These are phyloP conservation scores for Anser cygnoides DNA, from an alignment of 2,113 vertebrate species.

Conservation along the genomic window DNA sequence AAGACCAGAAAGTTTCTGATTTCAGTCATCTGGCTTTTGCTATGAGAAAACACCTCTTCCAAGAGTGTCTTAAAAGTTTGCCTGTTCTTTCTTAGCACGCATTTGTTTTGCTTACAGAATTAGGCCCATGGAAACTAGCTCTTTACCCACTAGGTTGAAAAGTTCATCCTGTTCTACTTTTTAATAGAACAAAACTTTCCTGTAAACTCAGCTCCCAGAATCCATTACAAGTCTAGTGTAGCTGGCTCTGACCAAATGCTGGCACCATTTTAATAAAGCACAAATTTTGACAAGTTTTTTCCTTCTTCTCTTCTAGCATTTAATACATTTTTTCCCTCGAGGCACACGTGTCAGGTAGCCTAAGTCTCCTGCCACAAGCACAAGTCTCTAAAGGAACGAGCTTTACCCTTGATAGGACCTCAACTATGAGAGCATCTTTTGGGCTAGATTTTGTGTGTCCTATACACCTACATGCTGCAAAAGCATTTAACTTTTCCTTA, in stretches of 20 bases:
- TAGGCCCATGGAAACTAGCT: neutral
- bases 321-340: neutral
- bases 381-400: neutral
- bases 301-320: neutral
- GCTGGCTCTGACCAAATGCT: constrained; percentile 21
- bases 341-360: neutral
- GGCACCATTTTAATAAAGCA: neutral
- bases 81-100: neutral
- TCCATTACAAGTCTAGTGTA: neutral
- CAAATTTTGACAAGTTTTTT: constrained; percentile 7
- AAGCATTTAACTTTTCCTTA: neutral
- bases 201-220: constrained; percentile 28
- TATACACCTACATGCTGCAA: neutral
- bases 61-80: neutral
- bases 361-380: neutral
- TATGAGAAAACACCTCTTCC: neutral
- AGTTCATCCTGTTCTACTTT: constrained; percentile 53
- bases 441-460: neutral
- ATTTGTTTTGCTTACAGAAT: constrained; percentile 13
- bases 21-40: neutral
- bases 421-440: neutral
- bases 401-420: neutral
- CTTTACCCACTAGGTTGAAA: constrained; percentile 44
- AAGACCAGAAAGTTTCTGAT: neutral
- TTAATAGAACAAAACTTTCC: constrained; percentile 24